Evolutionary conservation across 2,797 vertebrate species (phyloP).

Genomic region (Mus minutoides): DNA sequence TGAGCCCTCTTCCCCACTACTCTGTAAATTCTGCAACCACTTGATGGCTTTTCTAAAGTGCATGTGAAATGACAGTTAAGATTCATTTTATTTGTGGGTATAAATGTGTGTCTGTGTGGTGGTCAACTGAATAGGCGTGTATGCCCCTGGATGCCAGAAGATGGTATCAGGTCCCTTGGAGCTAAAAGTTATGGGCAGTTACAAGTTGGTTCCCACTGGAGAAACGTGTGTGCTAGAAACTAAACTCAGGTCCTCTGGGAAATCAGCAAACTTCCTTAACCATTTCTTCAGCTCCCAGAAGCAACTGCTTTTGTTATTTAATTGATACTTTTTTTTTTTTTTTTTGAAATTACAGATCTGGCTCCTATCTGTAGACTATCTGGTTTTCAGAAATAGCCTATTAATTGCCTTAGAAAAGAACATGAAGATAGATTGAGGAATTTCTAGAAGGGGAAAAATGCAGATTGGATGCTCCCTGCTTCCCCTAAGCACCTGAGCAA

Average conservation of each 20-base stretch:
- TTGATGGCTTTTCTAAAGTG: not conserved
- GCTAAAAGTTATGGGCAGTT: not conserved
- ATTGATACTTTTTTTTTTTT: not conserved
- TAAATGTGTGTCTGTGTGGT: not conserved
- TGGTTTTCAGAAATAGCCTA: not conserved
- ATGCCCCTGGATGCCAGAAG: not conserved
- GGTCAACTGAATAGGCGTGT: not conserved
- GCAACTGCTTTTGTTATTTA: not conserved
- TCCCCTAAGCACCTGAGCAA: not conserved
- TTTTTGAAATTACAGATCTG: not conserved
- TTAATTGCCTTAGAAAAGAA: conserved; percentile 56
- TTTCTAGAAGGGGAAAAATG: not conserved
- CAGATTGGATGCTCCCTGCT: not conserved
- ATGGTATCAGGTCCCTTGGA: not conserved
- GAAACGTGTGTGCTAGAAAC: not conserved
- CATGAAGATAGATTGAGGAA: conserved; percentile 66
- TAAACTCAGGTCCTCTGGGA: not conserved
- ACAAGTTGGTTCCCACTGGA: not conserved
- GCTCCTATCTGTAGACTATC: conserved; percentile 24
- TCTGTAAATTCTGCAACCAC: not conserved
- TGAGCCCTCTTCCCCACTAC: not conserved
- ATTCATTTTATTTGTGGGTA: no score
- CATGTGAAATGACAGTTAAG: not conserved
- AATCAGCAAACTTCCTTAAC: not conserved
- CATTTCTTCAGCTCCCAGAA: not conserved